Evolutionary conservation across 2,797 vertebrate species (phyloP).

Genomic region (Cynopterus sphinx): DNA sequence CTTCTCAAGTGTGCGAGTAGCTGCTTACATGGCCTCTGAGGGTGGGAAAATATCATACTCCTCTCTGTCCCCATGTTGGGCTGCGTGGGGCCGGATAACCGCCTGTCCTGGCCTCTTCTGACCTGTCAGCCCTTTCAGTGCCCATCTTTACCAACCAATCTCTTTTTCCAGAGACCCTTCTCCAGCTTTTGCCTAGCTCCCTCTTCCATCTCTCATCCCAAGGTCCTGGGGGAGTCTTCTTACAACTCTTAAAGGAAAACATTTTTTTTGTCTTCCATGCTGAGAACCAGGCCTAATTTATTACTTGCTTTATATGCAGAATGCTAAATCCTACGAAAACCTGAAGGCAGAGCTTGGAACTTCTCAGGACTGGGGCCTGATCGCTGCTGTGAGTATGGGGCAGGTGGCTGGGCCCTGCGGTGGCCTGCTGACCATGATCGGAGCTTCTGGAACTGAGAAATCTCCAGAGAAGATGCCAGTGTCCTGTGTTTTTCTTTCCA

Average conservation of each 20-base stretch:
- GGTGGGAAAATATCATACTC: neutral
- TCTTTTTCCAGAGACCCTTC: neutral
- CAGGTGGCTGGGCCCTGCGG: neutral
- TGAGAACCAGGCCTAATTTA: neutral
- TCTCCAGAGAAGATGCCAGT: neutral
- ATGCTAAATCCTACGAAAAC: constrained; percentile 88
- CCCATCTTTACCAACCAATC: neutral
- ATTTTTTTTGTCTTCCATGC: neutral
- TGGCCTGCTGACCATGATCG: neutral
- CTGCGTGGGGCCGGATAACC: neutral
- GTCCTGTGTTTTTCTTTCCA: neutral
- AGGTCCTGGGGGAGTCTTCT: neutral
- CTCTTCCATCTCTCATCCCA: neutral
- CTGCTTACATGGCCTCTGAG: neutral
- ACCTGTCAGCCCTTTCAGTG: neutral
- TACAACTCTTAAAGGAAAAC: neutral
- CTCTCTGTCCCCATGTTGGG: neutral
- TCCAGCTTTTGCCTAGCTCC: neutral
- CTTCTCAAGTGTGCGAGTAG: neutral
- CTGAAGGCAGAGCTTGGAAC: constrained; percentile 87
- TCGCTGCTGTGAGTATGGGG: constrained; percentile 85
- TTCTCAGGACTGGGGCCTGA: constrained; percentile 79
- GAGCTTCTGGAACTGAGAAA: neutral
- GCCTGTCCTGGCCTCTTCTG: neutral
- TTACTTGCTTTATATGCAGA: constrained; percentile 79